Conservation (phyloP, 1,140 invertebrate genomes). For the Drosophila mauritiana region DNA sequence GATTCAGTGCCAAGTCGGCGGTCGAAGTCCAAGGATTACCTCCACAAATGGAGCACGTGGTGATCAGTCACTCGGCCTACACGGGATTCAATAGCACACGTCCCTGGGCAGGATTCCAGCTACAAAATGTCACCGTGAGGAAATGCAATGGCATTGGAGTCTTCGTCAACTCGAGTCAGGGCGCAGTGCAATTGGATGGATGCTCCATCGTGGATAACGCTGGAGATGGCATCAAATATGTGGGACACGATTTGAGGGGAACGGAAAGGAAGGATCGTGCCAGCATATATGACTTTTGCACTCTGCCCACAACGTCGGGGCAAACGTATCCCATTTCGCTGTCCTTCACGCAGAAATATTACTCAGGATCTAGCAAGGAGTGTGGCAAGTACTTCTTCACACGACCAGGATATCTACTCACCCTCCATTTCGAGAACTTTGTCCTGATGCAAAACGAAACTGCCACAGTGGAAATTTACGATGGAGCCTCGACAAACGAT, state of each 20-base stretch:
- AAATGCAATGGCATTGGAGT: conserved; percentile 95
- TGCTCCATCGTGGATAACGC: conserved; percentile 92
- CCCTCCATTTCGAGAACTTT: conserved; percentile 92
- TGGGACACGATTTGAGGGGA: conserved; percentile 91
- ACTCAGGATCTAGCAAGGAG: conserved; percentile 87
- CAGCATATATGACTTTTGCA: conserved; percentile 92
- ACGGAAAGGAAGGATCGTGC: conserved; percentile 89
- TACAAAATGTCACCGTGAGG: conserved; percentile 92
- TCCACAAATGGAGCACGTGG: conserved; percentile 92
- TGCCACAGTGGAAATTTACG: conserved; percentile 90
- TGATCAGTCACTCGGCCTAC: conserved; percentile 93
- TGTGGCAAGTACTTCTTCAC: conserved; percentile 93
- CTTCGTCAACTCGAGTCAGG: conserved; percentile 94
- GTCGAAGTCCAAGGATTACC: conserved; percentile 94
- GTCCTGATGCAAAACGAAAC: conserved; percentile 90
- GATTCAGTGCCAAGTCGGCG: conserved; percentile 93
- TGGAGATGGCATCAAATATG: conserved; percentile 94
- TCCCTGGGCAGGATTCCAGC: conserved; percentile 91
- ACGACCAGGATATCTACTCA: conserved; percentile 90
- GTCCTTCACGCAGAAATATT: conserved; percentile 90
- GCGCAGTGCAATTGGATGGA: conserved; percentile 89
- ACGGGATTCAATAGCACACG: conserved; percentile 96
- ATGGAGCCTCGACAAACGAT: conserved; percentile 89
- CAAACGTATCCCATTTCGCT: conserved; percentile 93
- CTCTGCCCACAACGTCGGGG: conserved; percentile 91